Conservation (phyloP, 2,888 invertebrate species). For the Chamaedrilus cognettii region DNA sequence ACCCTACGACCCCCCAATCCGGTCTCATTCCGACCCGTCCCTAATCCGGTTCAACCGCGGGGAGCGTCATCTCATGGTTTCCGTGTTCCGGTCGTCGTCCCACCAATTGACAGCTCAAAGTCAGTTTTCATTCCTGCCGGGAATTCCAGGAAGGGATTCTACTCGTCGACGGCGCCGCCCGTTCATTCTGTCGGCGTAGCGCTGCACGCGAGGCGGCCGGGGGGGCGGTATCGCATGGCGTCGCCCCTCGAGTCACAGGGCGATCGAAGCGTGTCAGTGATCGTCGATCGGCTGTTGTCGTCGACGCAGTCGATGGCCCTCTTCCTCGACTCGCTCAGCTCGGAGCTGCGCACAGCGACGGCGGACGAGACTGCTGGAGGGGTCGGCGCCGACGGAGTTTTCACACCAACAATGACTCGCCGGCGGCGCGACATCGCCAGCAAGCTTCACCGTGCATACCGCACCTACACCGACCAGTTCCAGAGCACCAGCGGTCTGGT, state of each 20-base stretch:
- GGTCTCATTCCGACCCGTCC: too few species aligned
- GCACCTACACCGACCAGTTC: conserved; percentile 22
- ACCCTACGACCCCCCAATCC: background rate
- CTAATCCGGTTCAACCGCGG: background rate
- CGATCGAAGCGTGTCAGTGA: conserved; percentile 14
- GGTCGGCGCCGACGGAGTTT: background rate
- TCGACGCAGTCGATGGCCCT: conserved; percentile 31
- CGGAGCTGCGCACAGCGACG: conserved; percentile 18
- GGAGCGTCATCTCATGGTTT: background rate
- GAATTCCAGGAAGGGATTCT: background rate
- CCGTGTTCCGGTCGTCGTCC: background rate
- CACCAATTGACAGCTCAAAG: too few species aligned
- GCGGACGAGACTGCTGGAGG: background rate
- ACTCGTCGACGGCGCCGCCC: background rate
- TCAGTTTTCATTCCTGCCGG: background rate
- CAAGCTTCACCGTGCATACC: conserved; percentile 24
- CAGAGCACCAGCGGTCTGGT: background rate
- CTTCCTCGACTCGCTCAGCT: conserved; percentile 28
- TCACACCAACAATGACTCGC: background rate
- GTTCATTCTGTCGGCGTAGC: too few species aligned
- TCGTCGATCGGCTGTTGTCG: conserved; percentile 26
- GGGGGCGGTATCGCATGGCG: too few species aligned
- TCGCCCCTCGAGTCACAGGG: conserved; percentile 1
- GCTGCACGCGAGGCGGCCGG: background rate
- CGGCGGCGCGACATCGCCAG: conserved; percentile 8